These are phyloP conservation scores for Paramisgurnus dabryanus DNA, from an alignment of 2,113 vertebrate species.

Conservation along the genomic window DNA sequence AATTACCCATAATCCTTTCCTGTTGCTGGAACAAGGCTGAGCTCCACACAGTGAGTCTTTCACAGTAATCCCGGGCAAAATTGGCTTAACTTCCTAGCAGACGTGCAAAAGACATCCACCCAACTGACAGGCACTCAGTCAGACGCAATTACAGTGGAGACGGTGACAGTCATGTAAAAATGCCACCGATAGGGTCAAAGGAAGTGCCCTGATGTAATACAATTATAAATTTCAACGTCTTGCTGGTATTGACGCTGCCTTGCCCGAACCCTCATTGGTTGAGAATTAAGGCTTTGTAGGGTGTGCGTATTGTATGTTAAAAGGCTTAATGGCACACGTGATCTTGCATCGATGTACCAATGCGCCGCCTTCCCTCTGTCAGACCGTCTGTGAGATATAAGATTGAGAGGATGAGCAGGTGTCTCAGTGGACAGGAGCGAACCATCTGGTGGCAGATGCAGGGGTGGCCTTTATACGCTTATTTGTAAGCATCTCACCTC, in stretches of 20 bases:
- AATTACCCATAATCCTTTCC: constrained; percentile 50
- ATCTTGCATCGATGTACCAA: neutral
- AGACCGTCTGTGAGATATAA: neutral
- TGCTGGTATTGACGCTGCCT: no score
- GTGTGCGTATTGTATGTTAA: neutral
- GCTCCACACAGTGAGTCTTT: constrained; percentile 44
- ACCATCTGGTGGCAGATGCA: neutral
- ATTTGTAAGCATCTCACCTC: constrained; percentile 34
- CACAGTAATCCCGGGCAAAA: constrained; percentile 50
- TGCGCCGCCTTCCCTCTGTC: neutral
- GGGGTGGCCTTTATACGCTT: neutral
- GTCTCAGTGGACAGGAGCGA: neutral
- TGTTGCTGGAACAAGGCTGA: constrained; percentile 37
- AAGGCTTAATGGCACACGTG: neutral
- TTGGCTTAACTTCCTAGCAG: constrained; percentile 43
- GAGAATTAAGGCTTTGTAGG: neutral
- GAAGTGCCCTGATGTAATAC: neutral
- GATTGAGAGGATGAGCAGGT: constrained; percentile 8
- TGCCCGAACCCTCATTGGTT: no score
- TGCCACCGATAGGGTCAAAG: neutral
- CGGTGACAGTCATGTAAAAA: neutral
- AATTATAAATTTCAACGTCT: neutral
- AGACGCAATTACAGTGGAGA: neutral
- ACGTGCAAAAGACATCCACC: neutral
- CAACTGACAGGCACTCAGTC: neutral